Evolutionary conservation across 2,888 invertebrate genomes (phyloP).

Genomic region (Anticlea derivata): DNA sequence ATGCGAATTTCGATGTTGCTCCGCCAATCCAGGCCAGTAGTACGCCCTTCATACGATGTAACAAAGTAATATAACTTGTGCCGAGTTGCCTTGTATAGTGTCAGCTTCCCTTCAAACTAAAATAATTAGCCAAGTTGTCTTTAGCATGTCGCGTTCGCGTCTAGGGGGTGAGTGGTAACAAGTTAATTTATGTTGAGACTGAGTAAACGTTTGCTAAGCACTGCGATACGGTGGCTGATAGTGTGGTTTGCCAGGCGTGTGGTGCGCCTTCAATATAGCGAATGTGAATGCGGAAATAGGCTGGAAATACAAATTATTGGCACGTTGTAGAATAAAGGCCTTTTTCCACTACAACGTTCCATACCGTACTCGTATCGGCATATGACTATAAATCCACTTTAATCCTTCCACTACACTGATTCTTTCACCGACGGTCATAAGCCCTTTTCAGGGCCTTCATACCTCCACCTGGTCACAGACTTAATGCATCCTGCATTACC

Average conservation of each 20-base stretch:
- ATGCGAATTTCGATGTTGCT: not conserved
- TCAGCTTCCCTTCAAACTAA: constrained; percentile 35
- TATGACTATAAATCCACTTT: no score
- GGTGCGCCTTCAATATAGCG: not conserved
- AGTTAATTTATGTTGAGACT: constrained; percentile 62
- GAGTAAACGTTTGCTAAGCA: constrained; percentile 48
- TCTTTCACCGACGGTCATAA: no score
- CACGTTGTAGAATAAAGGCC: no score
- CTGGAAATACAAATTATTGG: no score
- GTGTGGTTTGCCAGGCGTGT: constrained; percentile 12
- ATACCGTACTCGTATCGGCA: no score
- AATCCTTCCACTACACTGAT: no score
- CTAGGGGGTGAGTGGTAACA: constrained; percentile 40
- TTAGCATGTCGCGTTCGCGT: constrained; percentile 38
- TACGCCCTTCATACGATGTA: not conserved
- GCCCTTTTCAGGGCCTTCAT: no score
- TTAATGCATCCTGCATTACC: no score
- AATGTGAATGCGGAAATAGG: not conserved
- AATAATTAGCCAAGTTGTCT: constrained; percentile 49
- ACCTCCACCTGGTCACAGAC: no score
- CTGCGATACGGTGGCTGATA: constrained; percentile 20
- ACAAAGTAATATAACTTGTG: constrained; percentile 28
- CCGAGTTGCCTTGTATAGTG: constrained; percentile 27
- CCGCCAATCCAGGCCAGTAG: not conserved
- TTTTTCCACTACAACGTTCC: no score